A percentile compares a stretch with the other conserved stretches of the same genome.
Evolutionary conservation across 1,140 invertebrate species (phyloP).

Genomic region (Halictus rubicundus): DNA sequence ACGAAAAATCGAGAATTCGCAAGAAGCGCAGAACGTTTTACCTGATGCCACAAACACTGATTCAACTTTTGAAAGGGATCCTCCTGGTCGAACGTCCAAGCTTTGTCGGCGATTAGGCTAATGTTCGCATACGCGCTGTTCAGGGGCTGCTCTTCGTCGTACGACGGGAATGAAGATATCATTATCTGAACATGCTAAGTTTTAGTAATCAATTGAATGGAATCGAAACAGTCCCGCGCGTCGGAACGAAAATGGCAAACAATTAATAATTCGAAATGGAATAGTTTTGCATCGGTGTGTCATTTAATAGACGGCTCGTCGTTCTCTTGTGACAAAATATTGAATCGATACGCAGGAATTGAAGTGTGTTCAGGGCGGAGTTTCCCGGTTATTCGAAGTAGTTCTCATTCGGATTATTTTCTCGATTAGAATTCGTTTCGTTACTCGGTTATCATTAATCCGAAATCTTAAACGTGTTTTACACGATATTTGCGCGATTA

Average conservation of each 20-base stretch:
- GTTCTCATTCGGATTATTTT: not conserved
- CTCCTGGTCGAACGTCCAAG: constrained; percentile 69
- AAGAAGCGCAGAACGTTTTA: constrained; percentile 40
- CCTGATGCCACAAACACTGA: constrained; percentile 72
- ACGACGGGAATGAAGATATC: constrained; percentile 72
- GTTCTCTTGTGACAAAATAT: constrained; percentile 9
- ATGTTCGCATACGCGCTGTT: constrained; percentile 75
- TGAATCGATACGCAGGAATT: constrained; percentile 13
- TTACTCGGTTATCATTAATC: not conserved
- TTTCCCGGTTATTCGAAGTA: not conserved
- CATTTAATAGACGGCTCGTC: constrained; percentile 16
- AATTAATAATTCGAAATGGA: not conserved
- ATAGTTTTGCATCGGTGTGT: constrained; percentile 1
- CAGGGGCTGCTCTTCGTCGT: constrained; percentile 73
- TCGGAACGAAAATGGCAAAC: not conserved
- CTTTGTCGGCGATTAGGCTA: constrained; percentile 72
- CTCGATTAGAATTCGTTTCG: not conserved
- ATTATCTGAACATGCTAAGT: constrained; percentile 73
- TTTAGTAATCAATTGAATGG: constrained; percentile 26
- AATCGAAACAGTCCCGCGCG: not conserved
- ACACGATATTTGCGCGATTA: too few relatives aligned
- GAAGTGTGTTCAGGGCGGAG: constrained; percentile 1
- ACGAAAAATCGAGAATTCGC: too few relatives aligned
- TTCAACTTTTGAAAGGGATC: constrained; percentile 74
- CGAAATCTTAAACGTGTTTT: too few relatives aligned